phyloP scores from a whole-genome alignment of 1,140 invertebrate genomes.

The Chironomus striatipennis region DNA sequence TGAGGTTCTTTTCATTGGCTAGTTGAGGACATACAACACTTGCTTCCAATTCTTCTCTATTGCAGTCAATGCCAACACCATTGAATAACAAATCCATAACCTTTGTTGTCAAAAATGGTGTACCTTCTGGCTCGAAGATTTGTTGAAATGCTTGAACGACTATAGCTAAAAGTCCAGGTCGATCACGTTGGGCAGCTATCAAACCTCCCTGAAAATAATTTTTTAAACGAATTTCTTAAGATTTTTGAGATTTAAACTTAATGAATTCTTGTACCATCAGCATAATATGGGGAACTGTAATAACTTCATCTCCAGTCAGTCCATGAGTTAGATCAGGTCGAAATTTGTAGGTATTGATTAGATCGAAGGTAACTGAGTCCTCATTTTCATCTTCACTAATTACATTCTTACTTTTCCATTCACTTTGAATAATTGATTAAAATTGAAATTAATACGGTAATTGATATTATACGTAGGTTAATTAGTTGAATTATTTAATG shows the following conservation, averaged over 20 bases:
- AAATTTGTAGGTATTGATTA: constrained; percentile 53
- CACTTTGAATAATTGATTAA: constrained; percentile 29
- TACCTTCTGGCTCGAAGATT: constrained; percentile 51
- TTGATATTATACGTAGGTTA: too few species aligned
- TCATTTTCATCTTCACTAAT: constrained; percentile 55
- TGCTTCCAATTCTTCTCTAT: constrained; percentile 57
- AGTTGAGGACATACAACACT: constrained; percentile 57
- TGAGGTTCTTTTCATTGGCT: constrained; percentile 38
- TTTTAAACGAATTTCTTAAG: too few species aligned
- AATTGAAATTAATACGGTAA: too few species aligned
- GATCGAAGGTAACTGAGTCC: constrained; percentile 56
- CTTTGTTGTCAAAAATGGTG: constrained; percentile 50
- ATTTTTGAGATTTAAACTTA: too few species aligned
- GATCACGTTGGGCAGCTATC: constrained; percentile 42
- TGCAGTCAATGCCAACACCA: constrained; percentile 59
- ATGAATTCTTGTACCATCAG: constrained; percentile 42
- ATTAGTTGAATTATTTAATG: too few species aligned
- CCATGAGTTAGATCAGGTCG: constrained; percentile 48
- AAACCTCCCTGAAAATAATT: constrained; percentile 38
- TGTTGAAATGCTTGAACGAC: constrained; percentile 46
- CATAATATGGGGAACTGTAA: constrained; percentile 52
- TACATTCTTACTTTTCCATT: constrained; percentile 68
- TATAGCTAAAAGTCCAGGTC: constrained; percentile 52
- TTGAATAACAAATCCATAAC: constrained; percentile 60
- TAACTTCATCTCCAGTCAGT: constrained; percentile 58